Evolutionary conservation across 2,888 invertebrate genomes (phyloP), one percentile per base, ranked within the genome.

Genomic region (Palloptera scutellata): DNA sequence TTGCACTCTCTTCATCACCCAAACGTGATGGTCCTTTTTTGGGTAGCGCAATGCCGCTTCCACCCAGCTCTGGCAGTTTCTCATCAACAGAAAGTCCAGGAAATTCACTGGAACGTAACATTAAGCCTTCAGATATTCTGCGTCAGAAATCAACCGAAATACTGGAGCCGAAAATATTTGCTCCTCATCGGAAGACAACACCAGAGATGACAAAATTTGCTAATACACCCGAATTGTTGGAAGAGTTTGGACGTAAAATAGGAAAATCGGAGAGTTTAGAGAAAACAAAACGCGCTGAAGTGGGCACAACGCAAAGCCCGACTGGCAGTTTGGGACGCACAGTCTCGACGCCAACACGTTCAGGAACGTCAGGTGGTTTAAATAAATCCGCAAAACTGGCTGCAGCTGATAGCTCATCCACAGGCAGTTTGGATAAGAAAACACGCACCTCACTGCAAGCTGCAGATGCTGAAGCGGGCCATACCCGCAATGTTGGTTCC

Each of bases 101-200:
- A 17, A 84, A 81, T 70, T 86, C 85, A 19, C 70, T 86, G 58
- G 85, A 85, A 70, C 81, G 85, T 2, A 85, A 85, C 69, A 80
- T 85, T 13, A 85, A 86, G 73, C 85, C 85, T 63, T 85, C 85
- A 51, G 85, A 86, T 73, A 84, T 86, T 64, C 74, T 86, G 52
- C 80, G 85, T 8, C 85, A 86, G 67, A 86, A 86, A 71, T 84
- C 85, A 2, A 81, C 83, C n/a, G 85, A 86, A 70, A 80, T 81
- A 53, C 73, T 84, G 60, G 86, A 85, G 69, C 77, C 82, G 3
- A 85, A 84, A 71, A 67, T 76, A n/a, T 79, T 81, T 63, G 77
- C 80, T 6, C 62, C 70, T 51, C 85, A 85, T 73, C 76, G 85
- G 11, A 83, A 83, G 72, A 85, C 84, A 57, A 83, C 85, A 17